Evolutionary conservation across 1,140 invertebrate genomes (phyloP).

Genomic region (Homalodisca vitripennis): DNA sequence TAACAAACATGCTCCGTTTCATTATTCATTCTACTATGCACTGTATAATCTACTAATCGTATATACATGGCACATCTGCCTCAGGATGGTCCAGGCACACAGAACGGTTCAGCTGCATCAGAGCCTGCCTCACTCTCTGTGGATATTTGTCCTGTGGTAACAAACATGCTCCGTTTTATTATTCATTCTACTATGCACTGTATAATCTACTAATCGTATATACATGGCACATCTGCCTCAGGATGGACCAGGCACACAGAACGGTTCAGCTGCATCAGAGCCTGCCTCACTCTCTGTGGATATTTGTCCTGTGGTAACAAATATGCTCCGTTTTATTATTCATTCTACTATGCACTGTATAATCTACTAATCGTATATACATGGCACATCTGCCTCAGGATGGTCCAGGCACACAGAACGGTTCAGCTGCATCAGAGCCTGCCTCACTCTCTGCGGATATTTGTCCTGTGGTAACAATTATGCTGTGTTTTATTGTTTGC

Average conservation of each 20-base stretch:
- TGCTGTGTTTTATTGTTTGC: no score
- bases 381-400: slow-evolving; percentile 59
- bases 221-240: slow-evolving; percentile 59
- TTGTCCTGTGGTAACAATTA: slow-evolving; percentile 48
- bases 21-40: no score
- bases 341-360: no score
- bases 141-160: slow-evolving; percentile 56
- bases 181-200: no score
- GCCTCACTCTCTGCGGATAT: slow-evolving; percentile 54
- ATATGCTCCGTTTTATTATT: no score
- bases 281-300: slow-evolving; percentile 52
- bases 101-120: slow-evolving; percentile 61
- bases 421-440: slow-evolving; percentile 59
- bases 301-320: slow-evolving; percentile 51
- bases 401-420: slow-evolving; percentile 61
- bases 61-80: slow-evolving; percentile 59
- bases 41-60: no score
- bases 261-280: slow-evolving; percentile 61
- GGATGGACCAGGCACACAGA: slow-evolving; percentile 62
- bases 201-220: no score
- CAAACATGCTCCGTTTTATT: no score
- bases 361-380: no score
- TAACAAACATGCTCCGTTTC: no score
- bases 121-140: slow-evolving; percentile 50
- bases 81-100: slow-evolving; percentile 62